Evolutionary conservation across 2,113 vertebrate genomes (phyloP).

Genomic region (Paradisaea rubra): DNA sequence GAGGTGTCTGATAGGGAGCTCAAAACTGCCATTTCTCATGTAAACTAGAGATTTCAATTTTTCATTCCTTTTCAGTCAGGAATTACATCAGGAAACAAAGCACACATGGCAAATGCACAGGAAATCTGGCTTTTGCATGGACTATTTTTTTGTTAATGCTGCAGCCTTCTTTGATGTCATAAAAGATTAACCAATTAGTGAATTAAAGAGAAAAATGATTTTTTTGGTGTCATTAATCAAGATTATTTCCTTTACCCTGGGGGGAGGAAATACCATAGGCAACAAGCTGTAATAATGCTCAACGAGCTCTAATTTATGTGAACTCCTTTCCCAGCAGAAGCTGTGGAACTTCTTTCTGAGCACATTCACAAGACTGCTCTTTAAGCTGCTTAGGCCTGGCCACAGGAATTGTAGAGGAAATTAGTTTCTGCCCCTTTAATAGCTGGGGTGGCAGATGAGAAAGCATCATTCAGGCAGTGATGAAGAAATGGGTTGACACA

Average conservation of each 20-base stretch:
- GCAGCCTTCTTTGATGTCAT: conserved; percentile 47
- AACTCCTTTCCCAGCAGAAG: conserved; percentile 7
- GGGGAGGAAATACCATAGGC: conserved; percentile 51
- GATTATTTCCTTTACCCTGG: conserved; percentile 54
- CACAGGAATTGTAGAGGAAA: background rate
- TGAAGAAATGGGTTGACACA: conserved; percentile 60
- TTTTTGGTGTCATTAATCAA: conserved; percentile 54
- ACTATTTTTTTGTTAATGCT: conserved; percentile 24
- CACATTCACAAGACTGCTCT: background rate
- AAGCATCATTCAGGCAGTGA: conserved; percentile 23
- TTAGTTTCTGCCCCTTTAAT: conserved; percentile 19
- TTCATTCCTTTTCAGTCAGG: conserved; percentile 53
- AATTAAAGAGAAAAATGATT: conserved; percentile 44
- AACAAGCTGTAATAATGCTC: conserved; percentile 50
- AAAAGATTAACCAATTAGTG: conserved; percentile 56
- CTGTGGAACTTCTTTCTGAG: background rate
- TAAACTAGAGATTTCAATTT: conserved; percentile 59
- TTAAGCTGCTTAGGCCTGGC: background rate
- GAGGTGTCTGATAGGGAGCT: conserved; percentile 42
- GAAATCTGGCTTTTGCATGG: conserved; percentile 47
- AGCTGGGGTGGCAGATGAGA: background rate
- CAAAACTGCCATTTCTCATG: conserved; percentile 42
- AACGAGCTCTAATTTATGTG: conserved; percentile 41
- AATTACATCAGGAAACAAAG: conserved; percentile 59
- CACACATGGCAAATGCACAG: conserved; percentile 35